Base-by-base conservation (phyloP, 1,140 invertebrate species). In the Cepaea nemoralis region DNA sequence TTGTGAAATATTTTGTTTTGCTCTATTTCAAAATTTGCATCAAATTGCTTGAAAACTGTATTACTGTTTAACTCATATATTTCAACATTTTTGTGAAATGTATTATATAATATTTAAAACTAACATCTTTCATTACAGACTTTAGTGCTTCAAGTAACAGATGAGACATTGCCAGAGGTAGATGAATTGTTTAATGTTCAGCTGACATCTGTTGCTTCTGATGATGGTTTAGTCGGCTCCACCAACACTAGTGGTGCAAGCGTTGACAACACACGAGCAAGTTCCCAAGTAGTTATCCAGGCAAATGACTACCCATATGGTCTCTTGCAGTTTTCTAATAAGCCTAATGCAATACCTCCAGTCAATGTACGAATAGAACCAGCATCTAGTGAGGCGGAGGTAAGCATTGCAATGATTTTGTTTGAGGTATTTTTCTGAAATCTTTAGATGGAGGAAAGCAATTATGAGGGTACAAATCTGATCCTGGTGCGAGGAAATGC, bases 201-300 rank as follows among this genome's bases (percentile, higher is more conserved):
- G 27, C 82, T 91, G 22, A 74, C 82, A 12, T 83, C 82, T 10
- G 88, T 83, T 1, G 45, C 82, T 10, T 86, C 89, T 12, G 85
- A 73, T 73, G 90, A 91, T 82, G 88, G 89, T 12, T 24, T 83
- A 14, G 63, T 83, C 16, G 89, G 89, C 12, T 85, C 85, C n/a
- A 91, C 90, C 22, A 87, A 87, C 67, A 88, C 84, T 0, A 91
- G 90, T 86, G 91, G 91, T n/a, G 91, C 90, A n/a, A 89, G 88
- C 74, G 87, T 91, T 24, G 84, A 91, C 66, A 82, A 80, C 6
- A 42, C 75, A 0, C 75, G 39, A 14, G 33, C 78, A 35, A 50
- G 33, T 0, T 85, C 85, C 14, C 71, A 77, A 0, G 80, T 91
- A 24, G 83, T 83, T 22, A 85, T 91, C 35, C 55, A 71, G 14